phyloP scores from a whole-genome alignment of 2,113 vertebrate species.

The Albula goreensis region DNA sequence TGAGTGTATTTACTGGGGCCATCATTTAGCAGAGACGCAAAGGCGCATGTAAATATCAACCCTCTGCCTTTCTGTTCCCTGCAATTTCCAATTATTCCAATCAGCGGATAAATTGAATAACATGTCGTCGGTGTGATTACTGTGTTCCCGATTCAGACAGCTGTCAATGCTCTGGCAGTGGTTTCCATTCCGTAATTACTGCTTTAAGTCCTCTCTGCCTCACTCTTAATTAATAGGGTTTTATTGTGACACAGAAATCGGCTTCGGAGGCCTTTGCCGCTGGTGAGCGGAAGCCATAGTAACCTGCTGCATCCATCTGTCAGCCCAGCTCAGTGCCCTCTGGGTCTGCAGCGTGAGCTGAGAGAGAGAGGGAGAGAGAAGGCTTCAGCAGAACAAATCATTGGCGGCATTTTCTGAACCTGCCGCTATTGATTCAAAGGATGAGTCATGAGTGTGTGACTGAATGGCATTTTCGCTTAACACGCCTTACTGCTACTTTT shows the following conservation, averaged over 20 bases:
- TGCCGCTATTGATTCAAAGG: slow-evolving; percentile 6
- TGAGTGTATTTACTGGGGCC: background rate
- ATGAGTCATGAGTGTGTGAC: background rate
- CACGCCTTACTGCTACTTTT: background rate
- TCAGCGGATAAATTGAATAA: background rate
- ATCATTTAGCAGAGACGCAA: background rate
- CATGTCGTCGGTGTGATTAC: slow-evolving; percentile 3
- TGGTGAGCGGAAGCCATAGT: background rate
- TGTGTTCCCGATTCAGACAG: background rate
- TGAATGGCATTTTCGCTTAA: background rate
- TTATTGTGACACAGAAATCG: slow-evolving; percentile 1
- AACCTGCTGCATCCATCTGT: slow-evolving; percentile 1
- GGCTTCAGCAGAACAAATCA: background rate
- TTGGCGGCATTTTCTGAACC: background rate
- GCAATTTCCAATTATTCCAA: slow-evolving; percentile 15
- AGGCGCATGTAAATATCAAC: background rate
- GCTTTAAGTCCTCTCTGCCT: background rate
- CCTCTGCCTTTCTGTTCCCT: background rate
- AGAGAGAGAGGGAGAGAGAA: background rate
- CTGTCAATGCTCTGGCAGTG: background rate
- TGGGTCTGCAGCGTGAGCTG: background rate
- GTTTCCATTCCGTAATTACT: slow-evolving; percentile 7
- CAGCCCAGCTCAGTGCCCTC: background rate
- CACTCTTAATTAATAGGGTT: slow-evolving; percentile 1
- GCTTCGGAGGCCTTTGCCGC: background rate